Evolutionary conservation across 2,797 vertebrate species (phyloP).

Genomic region (Betta splendens): DNA sequence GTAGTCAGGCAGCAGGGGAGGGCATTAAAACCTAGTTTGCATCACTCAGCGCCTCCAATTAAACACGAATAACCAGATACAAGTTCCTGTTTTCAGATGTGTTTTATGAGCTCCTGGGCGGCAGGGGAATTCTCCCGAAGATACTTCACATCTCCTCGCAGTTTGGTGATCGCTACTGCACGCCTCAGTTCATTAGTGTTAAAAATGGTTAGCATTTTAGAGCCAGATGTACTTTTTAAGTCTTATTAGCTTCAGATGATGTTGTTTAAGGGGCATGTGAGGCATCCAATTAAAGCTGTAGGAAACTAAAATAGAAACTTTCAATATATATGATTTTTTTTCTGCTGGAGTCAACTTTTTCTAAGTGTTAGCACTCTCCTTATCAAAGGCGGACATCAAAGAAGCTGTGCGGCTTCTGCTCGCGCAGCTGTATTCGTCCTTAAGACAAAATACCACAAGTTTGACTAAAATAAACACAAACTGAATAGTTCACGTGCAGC

Average conservation of each 20-base stretch:
- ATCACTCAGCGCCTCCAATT: slow-evolving; percentile 84
- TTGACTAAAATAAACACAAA: slow-evolving; percentile 34
- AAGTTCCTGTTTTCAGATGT: slow-evolving; percentile 79
- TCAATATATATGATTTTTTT: slow-evolving; percentile 34
- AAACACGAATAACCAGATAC: slow-evolving; percentile 83
- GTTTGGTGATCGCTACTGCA: slow-evolving; percentile 74
- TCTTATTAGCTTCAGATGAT: slow-evolving; percentile 84
- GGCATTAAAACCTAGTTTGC: slow-evolving; percentile 82
- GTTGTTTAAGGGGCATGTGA: slow-evolving; percentile 81
- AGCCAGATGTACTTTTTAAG: slow-evolving; percentile 83
- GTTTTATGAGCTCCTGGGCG: slow-evolving; percentile 79
- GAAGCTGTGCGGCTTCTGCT: slow-evolving; percentile 50
- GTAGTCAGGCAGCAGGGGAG: slow-evolving; percentile 78
- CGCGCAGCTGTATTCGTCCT: slow-evolving; percentile 56
- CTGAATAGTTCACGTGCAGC: slow-evolving; percentile 47
- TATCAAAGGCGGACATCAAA: slow-evolving; percentile 76
- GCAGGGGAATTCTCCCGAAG: slow-evolving; percentile 78
- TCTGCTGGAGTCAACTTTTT: slow-evolving; percentile 65
- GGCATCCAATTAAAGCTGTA: slow-evolving; percentile 79
- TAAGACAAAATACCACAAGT: slow-evolving; percentile 58
- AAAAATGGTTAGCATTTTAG: slow-evolving; percentile 83
- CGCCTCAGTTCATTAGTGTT: slow-evolving; percentile 83
- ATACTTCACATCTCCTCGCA: slow-evolving; percentile 71
- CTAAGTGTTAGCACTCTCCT: slow-evolving; percentile 45
- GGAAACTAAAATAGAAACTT: slow-evolving; percentile 75